These are phyloP conservation scores for Crypturellus undulatus DNA, from an alignment of 2,113 vertebrate species.

Conservation along the genomic window DNA sequence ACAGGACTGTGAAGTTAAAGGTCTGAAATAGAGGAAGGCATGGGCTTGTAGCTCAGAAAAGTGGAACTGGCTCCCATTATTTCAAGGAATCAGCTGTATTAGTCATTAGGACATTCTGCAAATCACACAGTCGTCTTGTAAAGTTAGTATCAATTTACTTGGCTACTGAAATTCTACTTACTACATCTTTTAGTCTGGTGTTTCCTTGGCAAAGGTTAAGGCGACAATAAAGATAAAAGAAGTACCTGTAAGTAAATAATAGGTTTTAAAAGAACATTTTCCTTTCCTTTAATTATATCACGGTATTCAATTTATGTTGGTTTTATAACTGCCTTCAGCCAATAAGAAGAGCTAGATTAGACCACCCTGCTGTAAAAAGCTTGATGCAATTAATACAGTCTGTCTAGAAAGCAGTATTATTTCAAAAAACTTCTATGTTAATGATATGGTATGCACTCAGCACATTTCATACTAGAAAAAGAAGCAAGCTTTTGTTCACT, in stretches of 20 bases:
- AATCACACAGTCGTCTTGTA: constrained; percentile 73
- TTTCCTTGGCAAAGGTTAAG: constrained; percentile 78
- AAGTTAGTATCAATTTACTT: constrained; percentile 75
- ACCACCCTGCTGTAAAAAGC: constrained; percentile 76
- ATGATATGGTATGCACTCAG: constrained; percentile 76
- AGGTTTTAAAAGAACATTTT: constrained; percentile 68
- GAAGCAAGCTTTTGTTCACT: constrained; percentile 70
- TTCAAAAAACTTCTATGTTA: constrained; percentile 81
- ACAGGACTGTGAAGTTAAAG: constrained; percentile 38
- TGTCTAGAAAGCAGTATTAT: constrained; percentile 80
- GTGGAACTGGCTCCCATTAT: constrained; percentile 53
- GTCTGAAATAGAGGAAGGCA: constrained; percentile 46
- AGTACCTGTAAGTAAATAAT: constrained; percentile 77
- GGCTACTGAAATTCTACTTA: constrained; percentile 70
- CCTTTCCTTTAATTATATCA: constrained; percentile 72
- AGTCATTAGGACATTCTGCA: constrained; percentile 71
- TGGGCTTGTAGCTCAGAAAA: constrained; percentile 18
- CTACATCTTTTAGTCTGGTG: constrained; percentile 65
- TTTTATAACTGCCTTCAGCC: constrained; percentile 68
- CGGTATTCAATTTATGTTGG: constrained; percentile 48
- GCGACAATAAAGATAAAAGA: constrained; percentile 78
- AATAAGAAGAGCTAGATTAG: constrained; percentile 55
- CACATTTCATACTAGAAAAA: constrained; percentile 74
- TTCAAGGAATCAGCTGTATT: constrained; percentile 62
- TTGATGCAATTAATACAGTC: constrained; percentile 78